These are phyloP conservation scores for Chesias legatella DNA, from an alignment of 2,888 invertebrate species.

Conservation along the genomic window DNA sequence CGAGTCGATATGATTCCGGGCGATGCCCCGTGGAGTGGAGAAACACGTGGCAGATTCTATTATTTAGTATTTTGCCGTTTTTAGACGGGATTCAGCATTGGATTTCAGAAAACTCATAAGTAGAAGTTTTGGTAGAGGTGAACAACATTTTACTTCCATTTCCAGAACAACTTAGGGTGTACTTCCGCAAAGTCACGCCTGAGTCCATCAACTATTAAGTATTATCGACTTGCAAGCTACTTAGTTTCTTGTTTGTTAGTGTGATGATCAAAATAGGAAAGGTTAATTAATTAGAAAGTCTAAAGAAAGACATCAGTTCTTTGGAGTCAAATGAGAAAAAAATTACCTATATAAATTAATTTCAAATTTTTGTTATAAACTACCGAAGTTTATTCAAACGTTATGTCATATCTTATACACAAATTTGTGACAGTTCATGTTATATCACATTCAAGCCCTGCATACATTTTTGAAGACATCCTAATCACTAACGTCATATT, in stretches of 20 bases:
- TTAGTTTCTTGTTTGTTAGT: not conserved
- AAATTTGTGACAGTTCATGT: slow-evolving; percentile 50
- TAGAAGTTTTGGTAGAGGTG: no score
- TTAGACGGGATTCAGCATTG: no score
- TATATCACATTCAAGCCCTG: slow-evolving; percentile 61
- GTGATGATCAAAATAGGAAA: slow-evolving; percentile 16
- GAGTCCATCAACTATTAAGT: slow-evolving; percentile 3
- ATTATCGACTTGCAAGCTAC: not conserved
- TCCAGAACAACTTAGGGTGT: no score
- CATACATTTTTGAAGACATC: slow-evolving; percentile 35
- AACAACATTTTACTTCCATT: no score
- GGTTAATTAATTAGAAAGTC: slow-evolving; percentile 16
- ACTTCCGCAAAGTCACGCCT: no score
- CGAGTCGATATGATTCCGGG: no score
- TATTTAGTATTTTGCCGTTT: no score
- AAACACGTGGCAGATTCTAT: no score
- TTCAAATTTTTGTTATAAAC: slow-evolving; percentile 20
- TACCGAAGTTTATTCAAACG: slow-evolving; percentile 13
- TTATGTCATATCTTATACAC: slow-evolving; percentile 23
- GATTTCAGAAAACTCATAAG: no score
- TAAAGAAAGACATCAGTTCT: slow-evolving; percentile 37
- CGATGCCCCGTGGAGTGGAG: no score
- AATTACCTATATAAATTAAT: slow-evolving; percentile 34
- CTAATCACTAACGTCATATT: slow-evolving; percentile 44
- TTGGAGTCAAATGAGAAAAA: slow-evolving; percentile 37